Evolutionary conservation across 2,797 vertebrate species (phyloP).

Genomic region (Hydrocynus forskahlii): DNA sequence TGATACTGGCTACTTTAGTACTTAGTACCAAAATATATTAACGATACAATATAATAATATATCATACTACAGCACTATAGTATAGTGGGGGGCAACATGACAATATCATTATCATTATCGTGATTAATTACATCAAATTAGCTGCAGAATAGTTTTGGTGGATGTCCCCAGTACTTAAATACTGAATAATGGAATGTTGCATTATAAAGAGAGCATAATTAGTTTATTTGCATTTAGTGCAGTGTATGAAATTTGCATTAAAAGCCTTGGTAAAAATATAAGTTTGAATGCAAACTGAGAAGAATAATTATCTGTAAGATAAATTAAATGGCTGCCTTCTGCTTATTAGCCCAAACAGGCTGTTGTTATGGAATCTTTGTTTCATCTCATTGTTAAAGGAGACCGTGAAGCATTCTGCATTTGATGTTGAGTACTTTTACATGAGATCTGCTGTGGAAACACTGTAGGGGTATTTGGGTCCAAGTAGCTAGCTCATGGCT

Average conservation of each 20-base stretch:
- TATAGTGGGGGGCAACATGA: too few species aligned
- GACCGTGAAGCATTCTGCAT: not conserved
- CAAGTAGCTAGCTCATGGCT: conserved; percentile 15
- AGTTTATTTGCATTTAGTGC: too few species aligned
- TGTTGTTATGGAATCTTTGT: not conserved
- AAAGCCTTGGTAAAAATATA: not conserved
- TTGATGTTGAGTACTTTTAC: not conserved
- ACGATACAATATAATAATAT: too few species aligned
- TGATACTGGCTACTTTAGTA: not conserved
- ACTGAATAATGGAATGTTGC: too few species aligned
- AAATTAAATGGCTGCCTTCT: not conserved
- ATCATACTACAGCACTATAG: too few species aligned
- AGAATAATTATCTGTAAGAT: not conserved
- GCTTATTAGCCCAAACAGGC: not conserved
- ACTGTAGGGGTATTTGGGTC: not conserved
- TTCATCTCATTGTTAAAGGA: not conserved
- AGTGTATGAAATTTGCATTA: too few species aligned
- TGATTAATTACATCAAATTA: too few species aligned
- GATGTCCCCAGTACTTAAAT: not conserved
- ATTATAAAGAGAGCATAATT: too few species aligned
- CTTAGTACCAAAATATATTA: not conserved
- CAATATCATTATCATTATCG: too few species aligned
- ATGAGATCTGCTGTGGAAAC: not conserved
- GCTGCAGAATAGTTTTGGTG: too few species aligned
- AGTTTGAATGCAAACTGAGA: not conserved